phyloP scores from a whole-genome alignment of 2,113 vertebrate genomes.

The Cryptoleucopteryx plumbea region DNA sequence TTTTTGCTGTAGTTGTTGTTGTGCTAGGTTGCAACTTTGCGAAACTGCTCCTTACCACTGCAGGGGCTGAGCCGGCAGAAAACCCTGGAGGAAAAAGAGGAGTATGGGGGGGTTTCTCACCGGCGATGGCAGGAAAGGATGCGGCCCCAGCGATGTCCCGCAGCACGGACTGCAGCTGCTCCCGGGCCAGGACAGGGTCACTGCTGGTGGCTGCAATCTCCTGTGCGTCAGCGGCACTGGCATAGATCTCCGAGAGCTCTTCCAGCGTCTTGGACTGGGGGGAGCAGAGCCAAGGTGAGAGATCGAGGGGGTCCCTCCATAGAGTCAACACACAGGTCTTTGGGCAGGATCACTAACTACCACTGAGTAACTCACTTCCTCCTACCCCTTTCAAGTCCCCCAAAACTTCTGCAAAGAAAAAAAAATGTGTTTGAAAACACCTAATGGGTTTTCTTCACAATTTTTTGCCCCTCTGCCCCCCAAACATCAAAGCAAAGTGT shows the following conservation, averaged over 20 bases:
- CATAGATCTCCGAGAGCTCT: conserved; percentile 79
- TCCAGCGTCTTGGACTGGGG: conserved; percentile 72
- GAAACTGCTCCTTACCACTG: rapidly evolving
- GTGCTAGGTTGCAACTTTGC: background rate
- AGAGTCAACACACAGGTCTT: background rate
- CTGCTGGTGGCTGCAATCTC: conserved; percentile 75
- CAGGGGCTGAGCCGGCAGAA: background rate
- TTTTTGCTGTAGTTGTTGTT: background rate
- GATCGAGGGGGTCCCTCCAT: rapidly evolving
- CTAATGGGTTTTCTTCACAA: background rate
- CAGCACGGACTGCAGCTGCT: conserved; percentile 74
- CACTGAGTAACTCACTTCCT: background rate
- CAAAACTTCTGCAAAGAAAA: background rate
- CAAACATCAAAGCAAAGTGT: background rate
- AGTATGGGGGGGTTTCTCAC: background rate
- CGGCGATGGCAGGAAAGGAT: conserved; percentile 39
- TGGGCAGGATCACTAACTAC: background rate
- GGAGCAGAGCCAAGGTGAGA: background rate
- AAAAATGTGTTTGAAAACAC: background rate
- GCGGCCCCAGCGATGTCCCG: conserved; percentile 73
- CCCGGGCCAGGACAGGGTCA: conserved; percentile 65
- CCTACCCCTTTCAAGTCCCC: rapidly evolving
- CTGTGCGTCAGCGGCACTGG: conserved; percentile 67
- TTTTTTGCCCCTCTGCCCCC: background rate
- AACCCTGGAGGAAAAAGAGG: too few species aligned